phyloP scores from a whole-genome alignment of 2,797 vertebrate species.

The Anguilla pacifica region DNA sequence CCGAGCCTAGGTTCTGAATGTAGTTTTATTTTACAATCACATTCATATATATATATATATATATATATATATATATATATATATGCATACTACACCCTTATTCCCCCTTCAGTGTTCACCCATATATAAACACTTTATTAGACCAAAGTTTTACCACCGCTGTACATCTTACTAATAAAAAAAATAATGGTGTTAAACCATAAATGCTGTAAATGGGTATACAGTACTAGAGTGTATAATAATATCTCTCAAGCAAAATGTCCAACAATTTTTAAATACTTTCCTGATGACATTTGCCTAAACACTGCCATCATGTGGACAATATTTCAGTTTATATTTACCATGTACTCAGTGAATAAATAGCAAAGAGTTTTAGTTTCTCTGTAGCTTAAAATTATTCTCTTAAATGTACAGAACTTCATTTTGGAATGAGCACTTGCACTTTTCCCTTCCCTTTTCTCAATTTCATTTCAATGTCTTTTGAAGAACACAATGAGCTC shows the following conservation, averaged over 20 bases:
- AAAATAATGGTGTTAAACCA: background rate
- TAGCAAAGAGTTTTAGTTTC: background rate
- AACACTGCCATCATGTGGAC: slow-evolving; percentile 61
- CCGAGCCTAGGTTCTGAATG: background rate
- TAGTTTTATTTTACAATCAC: background rate
- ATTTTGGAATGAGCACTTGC: background rate
- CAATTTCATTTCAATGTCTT: slow-evolving; percentile 3
- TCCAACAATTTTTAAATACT: background rate
- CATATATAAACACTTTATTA: too few species aligned
- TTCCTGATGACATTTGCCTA: slow-evolving; percentile 30
- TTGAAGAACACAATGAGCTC: slow-evolving; percentile 77
- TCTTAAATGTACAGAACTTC: background rate
- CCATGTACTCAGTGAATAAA: background rate
- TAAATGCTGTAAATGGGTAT: background rate
- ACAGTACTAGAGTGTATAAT: background rate
- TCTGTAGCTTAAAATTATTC: background rate
- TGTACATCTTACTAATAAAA: too few species aligned
- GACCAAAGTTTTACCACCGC: too few species aligned
- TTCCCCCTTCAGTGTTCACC: background rate
- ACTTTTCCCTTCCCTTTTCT: background rate
- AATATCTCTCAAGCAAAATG: background rate
- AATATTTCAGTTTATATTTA: background rate
- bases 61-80: background rate
- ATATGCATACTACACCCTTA: background rate
- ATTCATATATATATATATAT: background rate